Evolutionary conservation across 1,140 invertebrate genomes (phyloP).

Genomic region (Liolophura sinensis): DNA sequence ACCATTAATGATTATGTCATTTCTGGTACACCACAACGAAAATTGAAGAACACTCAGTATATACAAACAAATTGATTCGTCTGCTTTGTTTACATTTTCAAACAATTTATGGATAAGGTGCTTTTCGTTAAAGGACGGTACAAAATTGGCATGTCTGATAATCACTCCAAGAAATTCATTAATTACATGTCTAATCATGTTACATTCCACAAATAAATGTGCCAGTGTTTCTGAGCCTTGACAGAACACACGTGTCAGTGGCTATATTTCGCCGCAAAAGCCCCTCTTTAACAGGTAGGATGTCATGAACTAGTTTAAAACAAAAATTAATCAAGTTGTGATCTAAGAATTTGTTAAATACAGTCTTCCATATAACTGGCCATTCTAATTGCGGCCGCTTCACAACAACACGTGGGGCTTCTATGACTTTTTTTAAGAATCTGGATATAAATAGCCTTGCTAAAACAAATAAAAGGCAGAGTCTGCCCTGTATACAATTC

Average conservation of each 20-base stretch:
- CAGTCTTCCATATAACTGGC: neutral
- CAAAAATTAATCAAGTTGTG: conserved; percentile 1
- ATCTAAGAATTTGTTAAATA: conserved; percentile 8
- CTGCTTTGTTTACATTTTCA: no score
- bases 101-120: no score
- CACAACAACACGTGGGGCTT: neutral
- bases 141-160: no score
- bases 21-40: no score
- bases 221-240: conserved; percentile 10
- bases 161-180: no score
- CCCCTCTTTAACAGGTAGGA: conserved; percentile 14
- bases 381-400: neutral
- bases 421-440: conserved; percentile 2
- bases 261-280: conserved; percentile 8
- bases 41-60: no score
- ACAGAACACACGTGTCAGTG: conserved; percentile 15
- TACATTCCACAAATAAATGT: conserved; percentile 18
- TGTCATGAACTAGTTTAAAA: conserved; percentile 15
- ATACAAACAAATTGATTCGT: no score
- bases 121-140: no score
- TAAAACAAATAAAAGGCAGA: conserved; percentile 1
- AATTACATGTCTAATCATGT: neutral
- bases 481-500: no score
- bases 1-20: no score
- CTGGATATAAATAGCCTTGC: conserved; percentile 5